Evolutionary conservation across 2,888 invertebrate genomes (phyloP).

Genomic region (Sinhomidia bicolor): DNA sequence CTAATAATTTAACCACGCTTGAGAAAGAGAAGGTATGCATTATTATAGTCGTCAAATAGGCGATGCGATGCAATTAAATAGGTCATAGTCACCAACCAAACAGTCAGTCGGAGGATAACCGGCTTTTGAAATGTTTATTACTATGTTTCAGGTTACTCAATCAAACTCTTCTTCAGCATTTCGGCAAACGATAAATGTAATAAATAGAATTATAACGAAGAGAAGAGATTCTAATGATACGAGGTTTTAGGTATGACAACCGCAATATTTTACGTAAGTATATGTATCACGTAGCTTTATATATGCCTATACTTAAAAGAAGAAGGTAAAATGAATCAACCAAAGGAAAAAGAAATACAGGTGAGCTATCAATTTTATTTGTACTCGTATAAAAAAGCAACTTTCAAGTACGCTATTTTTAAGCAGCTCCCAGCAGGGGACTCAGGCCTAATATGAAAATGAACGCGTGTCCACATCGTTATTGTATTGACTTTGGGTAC

Average conservation of each 20-base stretch:
- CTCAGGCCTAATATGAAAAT: neutral
- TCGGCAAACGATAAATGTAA: neutral
- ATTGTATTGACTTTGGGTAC: neutral
- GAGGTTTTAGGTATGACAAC: neutral
- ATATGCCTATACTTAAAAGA: too few relatives aligned
- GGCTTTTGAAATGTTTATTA: neutral
- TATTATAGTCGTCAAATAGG: neutral
- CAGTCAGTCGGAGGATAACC: neutral
- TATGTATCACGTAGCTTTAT: too few relatives aligned
- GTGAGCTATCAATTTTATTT: too few relatives aligned
- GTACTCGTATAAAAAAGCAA: too few relatives aligned
- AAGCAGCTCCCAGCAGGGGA: neutral
- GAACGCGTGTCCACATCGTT: neutral
- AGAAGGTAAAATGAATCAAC: too few relatives aligned
- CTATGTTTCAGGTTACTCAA: neutral
- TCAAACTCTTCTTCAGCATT: neutral
- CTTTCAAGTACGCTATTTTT: neutral
- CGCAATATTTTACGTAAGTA: too few relatives aligned
- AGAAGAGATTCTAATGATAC: constrained; percentile 2
- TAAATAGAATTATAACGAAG: neutral
- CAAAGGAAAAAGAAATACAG: too few relatives aligned
- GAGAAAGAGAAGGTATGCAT: too few relatives aligned
- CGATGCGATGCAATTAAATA: neutral
- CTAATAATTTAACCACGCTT: too few relatives aligned
- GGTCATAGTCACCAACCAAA: neutral